Conservation (phyloP, 2,888 invertebrate genomes). For the Drepanosiphum platanoidis region DNA sequence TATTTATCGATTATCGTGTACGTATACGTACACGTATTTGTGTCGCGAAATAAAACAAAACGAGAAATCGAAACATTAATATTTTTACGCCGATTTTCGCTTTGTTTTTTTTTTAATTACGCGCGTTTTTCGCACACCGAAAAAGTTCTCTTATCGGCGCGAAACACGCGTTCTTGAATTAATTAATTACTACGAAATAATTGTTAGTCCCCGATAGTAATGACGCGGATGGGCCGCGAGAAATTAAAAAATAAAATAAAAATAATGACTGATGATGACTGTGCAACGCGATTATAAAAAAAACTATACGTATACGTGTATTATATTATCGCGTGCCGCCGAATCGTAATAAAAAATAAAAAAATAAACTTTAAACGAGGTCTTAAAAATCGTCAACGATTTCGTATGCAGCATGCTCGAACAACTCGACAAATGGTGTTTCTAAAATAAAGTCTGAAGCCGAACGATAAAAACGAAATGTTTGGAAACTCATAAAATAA, state of each 20-base stretch:
- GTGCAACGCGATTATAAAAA: neutral
- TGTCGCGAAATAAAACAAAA: no score
- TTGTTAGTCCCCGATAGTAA: neutral
- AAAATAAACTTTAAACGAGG: neutral
- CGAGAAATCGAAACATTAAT: no score
- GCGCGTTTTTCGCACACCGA: neutral
- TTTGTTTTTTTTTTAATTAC: slow-evolving; percentile 2
- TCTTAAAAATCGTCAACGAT: neutral
- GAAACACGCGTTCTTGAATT: slow-evolving; percentile 11
- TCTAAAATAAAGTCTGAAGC: neutral
- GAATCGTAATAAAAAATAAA: neutral
- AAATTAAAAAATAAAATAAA: no score
- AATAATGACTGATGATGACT: slow-evolving; percentile 11
- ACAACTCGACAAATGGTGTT: neutral
- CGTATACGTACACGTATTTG: neutral
- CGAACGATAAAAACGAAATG: neutral
- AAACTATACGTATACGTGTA: no score
- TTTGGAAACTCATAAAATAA: neutral
- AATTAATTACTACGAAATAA: slow-evolving; percentile 20
- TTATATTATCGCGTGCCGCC: no score
- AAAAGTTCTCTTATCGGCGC: slow-evolving; percentile 15
- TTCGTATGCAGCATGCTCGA: neutral
- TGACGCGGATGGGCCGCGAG: no score
- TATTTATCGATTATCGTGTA: neutral
- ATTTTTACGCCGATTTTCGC: no score